phyloP scores from a whole-genome alignment of 2,888 invertebrate species.

The Bugula neritina region DNA sequence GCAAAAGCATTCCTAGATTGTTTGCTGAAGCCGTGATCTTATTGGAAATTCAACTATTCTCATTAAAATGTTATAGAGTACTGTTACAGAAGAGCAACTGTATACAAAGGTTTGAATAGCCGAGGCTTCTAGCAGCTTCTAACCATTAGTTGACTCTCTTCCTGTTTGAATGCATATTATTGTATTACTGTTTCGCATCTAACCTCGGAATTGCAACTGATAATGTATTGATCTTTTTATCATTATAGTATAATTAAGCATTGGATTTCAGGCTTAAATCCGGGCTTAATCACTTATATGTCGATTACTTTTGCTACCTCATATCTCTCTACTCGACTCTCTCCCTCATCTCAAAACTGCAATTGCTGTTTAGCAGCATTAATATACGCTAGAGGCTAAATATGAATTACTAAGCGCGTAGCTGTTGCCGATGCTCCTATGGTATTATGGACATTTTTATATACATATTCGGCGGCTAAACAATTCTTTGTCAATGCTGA shows the following conservation, averaged over 20 bases:
- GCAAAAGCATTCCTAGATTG: neutral
- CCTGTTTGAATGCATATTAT: neutral
- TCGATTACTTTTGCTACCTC: slow-evolving; percentile 15
- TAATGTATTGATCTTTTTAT: neutral
- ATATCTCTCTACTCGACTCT: neutral
- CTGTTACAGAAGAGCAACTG: neutral
- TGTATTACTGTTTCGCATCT: neutral
- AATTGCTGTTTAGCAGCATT: too few species aligned
- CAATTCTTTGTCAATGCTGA: neutral
- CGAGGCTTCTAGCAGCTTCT: neutral
- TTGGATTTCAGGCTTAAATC: slow-evolving; percentile 1
- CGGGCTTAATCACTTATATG: neutral
- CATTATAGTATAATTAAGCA: neutral
- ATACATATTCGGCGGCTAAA: neutral
- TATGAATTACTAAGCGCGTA: neutral
- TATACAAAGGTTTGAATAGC: neutral
- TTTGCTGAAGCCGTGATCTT: slow-evolving; percentile 3
- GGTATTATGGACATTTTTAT: neutral
- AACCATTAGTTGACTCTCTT: neutral
- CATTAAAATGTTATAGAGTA: neutral
- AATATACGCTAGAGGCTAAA: neutral
- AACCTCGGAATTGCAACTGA: neutral
- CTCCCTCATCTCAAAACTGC: neutral
- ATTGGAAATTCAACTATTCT: slow-evolving; percentile 11
- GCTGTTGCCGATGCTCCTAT: too few species aligned